phyloP scores from a whole-genome alignment of 2,797 vertebrate genomes.

The Hydrolagus colliei region DNA sequence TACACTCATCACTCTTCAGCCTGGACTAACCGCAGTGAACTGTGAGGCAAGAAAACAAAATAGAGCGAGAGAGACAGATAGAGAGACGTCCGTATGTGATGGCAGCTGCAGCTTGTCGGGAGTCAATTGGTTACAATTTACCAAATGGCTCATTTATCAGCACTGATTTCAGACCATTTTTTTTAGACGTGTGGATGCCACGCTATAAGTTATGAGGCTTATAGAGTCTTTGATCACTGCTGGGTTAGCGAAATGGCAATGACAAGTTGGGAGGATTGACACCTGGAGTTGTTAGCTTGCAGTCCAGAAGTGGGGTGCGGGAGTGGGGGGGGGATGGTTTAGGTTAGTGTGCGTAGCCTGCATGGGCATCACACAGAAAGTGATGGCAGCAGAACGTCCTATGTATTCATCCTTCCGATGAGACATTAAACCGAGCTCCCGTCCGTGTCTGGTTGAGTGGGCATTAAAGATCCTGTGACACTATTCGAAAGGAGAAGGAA shows the following conservation, averaged over 20 bases:
- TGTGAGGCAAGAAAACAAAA: too few relatives aligned
- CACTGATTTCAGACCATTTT: not conserved
- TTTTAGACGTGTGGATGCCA: too few relatives aligned
- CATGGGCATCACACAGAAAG: too few relatives aligned
- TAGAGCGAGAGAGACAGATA: not conserved
- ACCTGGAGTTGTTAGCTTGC: not conserved
- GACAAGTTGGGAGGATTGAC: not conserved
- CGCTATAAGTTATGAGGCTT: not conserved
- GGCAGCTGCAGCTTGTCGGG: not conserved
- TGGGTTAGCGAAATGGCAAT: not conserved
- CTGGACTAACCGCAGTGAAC: not conserved
- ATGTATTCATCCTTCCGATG: too few relatives aligned
- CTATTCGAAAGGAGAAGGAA: too few relatives aligned
- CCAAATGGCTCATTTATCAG: constrained; percentile 5
- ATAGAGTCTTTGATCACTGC: not conserved
- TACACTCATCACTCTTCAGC: not conserved
- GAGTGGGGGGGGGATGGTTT: too few relatives aligned
- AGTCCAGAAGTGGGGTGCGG: too few relatives aligned
- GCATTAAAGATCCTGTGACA: too few relatives aligned
- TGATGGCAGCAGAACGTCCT: too few relatives aligned
- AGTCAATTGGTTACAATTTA: constrained; percentile 18
- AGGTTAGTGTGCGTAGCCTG: too few relatives aligned
- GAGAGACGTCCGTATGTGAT: not conserved
- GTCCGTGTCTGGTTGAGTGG: too few relatives aligned
- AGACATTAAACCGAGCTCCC: too few relatives aligned